Evolutionary conservation across 2,797 vertebrate genomes (phyloP), one percentile per base, ranked within the genome.

Genomic region (Pitangus sulphuratus): DNA sequence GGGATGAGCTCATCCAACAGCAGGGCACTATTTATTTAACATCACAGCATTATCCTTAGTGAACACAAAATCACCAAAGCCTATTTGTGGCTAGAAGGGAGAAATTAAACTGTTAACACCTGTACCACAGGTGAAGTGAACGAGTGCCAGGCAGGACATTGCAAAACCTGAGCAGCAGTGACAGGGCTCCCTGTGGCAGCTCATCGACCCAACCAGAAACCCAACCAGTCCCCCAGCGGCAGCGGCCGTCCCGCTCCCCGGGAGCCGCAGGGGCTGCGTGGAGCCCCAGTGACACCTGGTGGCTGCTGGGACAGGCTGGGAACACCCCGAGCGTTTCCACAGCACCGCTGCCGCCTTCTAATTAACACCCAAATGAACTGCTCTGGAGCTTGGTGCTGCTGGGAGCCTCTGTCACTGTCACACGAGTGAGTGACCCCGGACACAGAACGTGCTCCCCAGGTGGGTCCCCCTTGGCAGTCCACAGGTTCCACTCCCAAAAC

Each of bases 241-340:
- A 57, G 79, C 57, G 6, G 79, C 64, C 25, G 12, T 9, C 3
- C 8, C 2, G 0, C 15, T 22, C 20, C 39, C 37, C 28, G 15
- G 39, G 33, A 71, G 53, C 51, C 4, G 13, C 17, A 28, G 17
- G 10, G 26, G 47, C 68, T 21, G 47, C 1, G 6, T 51, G 82
- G 92, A 93, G 33, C 31, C 81, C 89, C 68, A 91, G 86, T 93
- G 95, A 96, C 91, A 93, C 65, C 92, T 93, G 84, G 64, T 90
- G 95, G 91, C 37, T 33, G 78, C 26, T 33, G 70, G 61, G 37
- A 86, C 72, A 39, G 24, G 12, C 40, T 0, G 2, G 35, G 51
- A 72, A 61, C 28, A 28, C 25, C 57, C 21, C 1, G 1, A 33
- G 25, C 25, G 4, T 13, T 56, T 2, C 3, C 13, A 24, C 79